Evolutionary conservation across 2,113 vertebrate species (phyloP), one percentile per base, ranked within the genome.

Genomic region (Trematocara macrostoma): DNA sequence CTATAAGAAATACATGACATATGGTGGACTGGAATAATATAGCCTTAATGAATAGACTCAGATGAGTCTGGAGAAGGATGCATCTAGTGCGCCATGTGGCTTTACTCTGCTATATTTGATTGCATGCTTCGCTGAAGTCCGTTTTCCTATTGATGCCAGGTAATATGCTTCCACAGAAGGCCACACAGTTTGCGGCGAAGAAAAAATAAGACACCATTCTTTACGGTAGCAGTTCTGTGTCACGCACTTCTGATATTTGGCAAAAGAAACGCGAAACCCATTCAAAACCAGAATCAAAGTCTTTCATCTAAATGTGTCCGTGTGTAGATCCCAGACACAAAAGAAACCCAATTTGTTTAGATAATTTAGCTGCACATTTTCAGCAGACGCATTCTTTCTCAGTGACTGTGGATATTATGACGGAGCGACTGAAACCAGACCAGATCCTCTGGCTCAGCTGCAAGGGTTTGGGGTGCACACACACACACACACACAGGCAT

Each of bases 361-460:
- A 95, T 93, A 92, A 94, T 94, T 92, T 94, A 92, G 87, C 90
- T 87, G 90, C 86, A 91, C 82, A 88, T 94, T 94, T 89, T 91
- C 89, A 94, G 92, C 93, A 95, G 94, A 96, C 94, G n/a, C 95
- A 97, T 97, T 96, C 95, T 93, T 96, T 93, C 80, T 90, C 86
- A 42, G 87, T 96, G 94, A 96, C 94, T 93, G 84, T 93, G 93
- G 90, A 93, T 94, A 95, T 94, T 94, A 96, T 96, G 95, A 96
- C 91, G 82, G 92, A 95, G 90, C 40, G 86, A 95, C 94, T 95
- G 92, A 95, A 95, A 94, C 89, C 90, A 93, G 92, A 95, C 91
- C 92, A 94, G 94, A 95, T 89, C 85, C 84, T 87, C 79, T 93
- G 81, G 89, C 87, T 91, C 59, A 79, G 89, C 81, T 84, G 87